Conservation (phyloP, 53 echinoderm and acorn worm species). For the Stichopus horrens region DNA sequence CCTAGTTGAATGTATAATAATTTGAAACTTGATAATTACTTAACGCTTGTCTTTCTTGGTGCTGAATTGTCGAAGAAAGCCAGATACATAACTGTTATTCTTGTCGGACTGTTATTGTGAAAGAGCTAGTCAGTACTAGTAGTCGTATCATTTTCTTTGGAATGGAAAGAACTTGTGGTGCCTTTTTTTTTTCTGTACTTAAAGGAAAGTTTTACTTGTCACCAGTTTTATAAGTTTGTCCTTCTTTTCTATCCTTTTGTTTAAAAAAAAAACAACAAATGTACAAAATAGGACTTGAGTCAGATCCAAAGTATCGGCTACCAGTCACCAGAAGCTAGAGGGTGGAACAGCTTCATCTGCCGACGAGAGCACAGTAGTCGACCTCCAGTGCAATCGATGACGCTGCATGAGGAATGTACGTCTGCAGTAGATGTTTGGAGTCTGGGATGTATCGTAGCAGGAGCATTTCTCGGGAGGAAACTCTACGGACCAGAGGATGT, state of each 20-base stretch:
- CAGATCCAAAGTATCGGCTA: slow-evolving; percentile 94
- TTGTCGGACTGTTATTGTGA: no score
- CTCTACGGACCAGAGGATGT: slow-evolving; percentile 84
- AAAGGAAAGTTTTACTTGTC: no score
- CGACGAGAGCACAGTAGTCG: slow-evolving; percentile 53
- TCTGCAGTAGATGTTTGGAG: slow-evolving; percentile 87
- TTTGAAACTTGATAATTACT: no score
- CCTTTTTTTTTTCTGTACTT: no score
- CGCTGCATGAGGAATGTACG: slow-evolving; percentile 63
- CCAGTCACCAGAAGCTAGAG: slow-evolving; percentile 85
- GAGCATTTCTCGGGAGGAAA: slow-evolving; percentile 73
- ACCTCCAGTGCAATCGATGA: slow-evolving; percentile 36
- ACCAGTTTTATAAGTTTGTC: no score
- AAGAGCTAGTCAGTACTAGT: no score
- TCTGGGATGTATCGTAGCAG: slow-evolving; percentile 72
- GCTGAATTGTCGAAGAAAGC: no score
- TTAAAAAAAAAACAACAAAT: background rate
- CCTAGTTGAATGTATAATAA: no score
- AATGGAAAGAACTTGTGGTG: background rate
- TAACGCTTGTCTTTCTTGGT: no score
- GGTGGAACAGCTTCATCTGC: slow-evolving; percentile 77
- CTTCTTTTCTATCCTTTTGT: background rate
- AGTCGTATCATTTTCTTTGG: no score
- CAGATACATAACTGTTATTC: no score
- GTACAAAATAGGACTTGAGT: slow-evolving; percentile 64